Base-by-base conservation (phyloP, 2,113 vertebrate genomes). In the Trematomus loennbergii region DNA sequence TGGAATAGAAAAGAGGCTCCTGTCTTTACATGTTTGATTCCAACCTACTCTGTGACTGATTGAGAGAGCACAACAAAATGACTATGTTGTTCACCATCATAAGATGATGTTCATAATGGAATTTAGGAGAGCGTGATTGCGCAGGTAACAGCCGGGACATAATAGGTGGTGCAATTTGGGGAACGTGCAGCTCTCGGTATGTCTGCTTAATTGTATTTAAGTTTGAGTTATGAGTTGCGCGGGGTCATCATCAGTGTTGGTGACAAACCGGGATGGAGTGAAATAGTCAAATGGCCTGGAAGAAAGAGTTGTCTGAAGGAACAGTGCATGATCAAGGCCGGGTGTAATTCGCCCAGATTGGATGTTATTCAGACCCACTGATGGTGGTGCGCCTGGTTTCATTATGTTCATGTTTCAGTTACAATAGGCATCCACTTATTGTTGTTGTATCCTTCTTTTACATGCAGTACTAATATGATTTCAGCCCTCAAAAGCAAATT, bases 11-110 rank as follows among this genome's bases (percentile, higher is more conserved):
- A 86, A 80, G 68, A 89, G 78, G 52, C 74, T 70, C 49, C 83
- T 80, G 79, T 75, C 76, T 73, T 79, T 74, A 62, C 76, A 78
- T 83, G 82, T 90, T 71, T 84, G 29, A 89, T 87, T 78, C 75
- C 78, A 76, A 75, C 59, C 33, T 50, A n/a, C 68, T 85, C 74
- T 40, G 70, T 75, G 83, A 82, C 79, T 87, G 84, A 86, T 81
- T 73, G 82, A 85, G 75, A 78, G 60, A 72, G 70, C 29, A 25
- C 57, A 50, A 66, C 67, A 50, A 90, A 82, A 90, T 83, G 76
- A 78, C 72, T 84, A 2, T 68, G 79, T 83, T 88, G 87, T 67
- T 36, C 65, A 40, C 72, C 73, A 69, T 75, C 61, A 9, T 45
- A 52, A 76, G 86, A 89, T 48, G 50, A 50, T 62, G 77, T 53